A percentile compares a stretch with the other conserved stretches of the same genome.
Conservation (phyloP, 2,113 vertebrate genomes). For the Pterocles gutturalis region DNA sequence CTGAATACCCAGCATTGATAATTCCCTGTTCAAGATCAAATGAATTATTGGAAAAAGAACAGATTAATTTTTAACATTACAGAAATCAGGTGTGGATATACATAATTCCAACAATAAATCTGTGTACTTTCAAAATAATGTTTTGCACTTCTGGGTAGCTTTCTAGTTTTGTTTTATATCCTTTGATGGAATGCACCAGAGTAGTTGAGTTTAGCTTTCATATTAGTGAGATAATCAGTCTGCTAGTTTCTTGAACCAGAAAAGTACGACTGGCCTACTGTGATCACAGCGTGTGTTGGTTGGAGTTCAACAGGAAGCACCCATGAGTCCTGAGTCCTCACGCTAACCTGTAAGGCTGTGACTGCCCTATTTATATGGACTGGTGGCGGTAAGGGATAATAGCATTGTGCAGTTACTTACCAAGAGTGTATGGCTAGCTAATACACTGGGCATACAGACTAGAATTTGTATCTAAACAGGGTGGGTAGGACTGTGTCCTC, state of each 20-base stretch:
- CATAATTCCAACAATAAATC: neutral
- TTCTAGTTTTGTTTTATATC: neutral
- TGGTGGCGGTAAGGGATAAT: neutral
- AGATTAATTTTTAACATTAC: neutral
- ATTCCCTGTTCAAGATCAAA: neutral
- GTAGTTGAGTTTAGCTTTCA: neutral
- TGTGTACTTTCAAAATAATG: neutral
- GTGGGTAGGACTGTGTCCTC: neutral
- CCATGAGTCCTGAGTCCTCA: neutral
- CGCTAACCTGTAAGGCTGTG: neutral
- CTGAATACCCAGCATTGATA: neutral
- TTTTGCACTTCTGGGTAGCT: neutral
- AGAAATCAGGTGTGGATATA: neutral
- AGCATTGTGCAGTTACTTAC: neutral
- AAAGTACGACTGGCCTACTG: neutral
- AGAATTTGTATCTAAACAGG: neutral
- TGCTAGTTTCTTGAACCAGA: neutral
- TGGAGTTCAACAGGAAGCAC: neutral
- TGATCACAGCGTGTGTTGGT: neutral
- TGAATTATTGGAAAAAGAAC: neutral
- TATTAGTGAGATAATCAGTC: neutral
- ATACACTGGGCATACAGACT: neutral
- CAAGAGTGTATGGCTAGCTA: neutral
- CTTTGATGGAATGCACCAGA: neutral
- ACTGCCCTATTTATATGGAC: neutral